Base-by-base conservation (phyloP, 2,888 invertebrate genomes). In the Amaurobius ferox region DNA sequence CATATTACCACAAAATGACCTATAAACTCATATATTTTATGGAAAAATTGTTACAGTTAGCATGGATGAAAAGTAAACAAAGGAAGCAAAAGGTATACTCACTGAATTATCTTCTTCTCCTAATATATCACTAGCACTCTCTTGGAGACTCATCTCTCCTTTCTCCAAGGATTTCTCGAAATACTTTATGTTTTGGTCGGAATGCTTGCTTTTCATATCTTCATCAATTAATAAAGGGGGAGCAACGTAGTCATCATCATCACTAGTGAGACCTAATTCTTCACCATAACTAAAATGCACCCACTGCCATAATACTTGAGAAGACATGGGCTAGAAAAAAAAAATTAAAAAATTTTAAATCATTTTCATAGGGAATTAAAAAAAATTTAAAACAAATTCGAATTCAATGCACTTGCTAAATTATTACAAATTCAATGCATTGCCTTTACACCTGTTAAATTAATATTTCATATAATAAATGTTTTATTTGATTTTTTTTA, bases 201-300 rank as follows among this genome's bases (percentile, higher is more conserved):
- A 44, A 64, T 73, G 55, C 39, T 68, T 73, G n/a, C 30, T 67
- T 67, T 73, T 78, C 11, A 74, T 16, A n/a, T 80, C 86, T 66
- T 76, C 79, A 1, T 86, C 86, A 19, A 73, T n/a, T 16, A 73
- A 29, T n/a, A n/a, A n/a, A 39, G 62, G 48, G 16, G 86, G 91
- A 1, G 90, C 88, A n/a, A 91, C 90, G 88, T 92, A 91, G 86
- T 92, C 92, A 67, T 98, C 98, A 92, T 98, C 97, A 91, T 97
- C 97, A 74, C 96, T 96, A 67, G 97, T 97, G 91, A 98, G 93
- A 64, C 98, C 98, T 89, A 98, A 92, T 92, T 98, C 97, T 90
- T 96, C 96, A 73, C 98, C 98, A 92, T 98, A 98, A 90, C 95
- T 96, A 90, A 95, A 94, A 92, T 97, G 98, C 88, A 98, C 96